Evolutionary conservation across 1,140 invertebrate genomes (phyloP).

Genomic region (Periplaneta americana): DNA sequence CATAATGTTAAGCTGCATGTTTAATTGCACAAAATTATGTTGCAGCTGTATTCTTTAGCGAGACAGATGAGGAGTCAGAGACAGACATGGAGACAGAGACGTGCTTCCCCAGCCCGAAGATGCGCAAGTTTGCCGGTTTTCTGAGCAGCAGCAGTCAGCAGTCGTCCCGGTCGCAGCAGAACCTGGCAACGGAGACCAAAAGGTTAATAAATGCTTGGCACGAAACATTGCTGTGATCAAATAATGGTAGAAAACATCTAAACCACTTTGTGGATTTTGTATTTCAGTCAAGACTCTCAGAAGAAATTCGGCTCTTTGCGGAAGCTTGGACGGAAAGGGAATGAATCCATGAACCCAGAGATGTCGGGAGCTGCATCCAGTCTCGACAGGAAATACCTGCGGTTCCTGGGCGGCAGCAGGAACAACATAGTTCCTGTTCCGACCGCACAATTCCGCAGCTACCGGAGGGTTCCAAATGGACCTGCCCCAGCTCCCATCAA

Average conservation of each 20-base stretch:
- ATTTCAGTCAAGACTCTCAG: constrained; percentile 13
- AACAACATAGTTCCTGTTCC: constrained; percentile 62
- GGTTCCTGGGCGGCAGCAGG: constrained; percentile 47
- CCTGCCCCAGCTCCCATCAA: not conserved
- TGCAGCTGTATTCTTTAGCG: constrained; percentile 61
- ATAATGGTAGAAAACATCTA: not conserved
- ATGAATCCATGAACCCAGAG: constrained; percentile 25
- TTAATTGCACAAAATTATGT: no score
- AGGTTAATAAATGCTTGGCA: not conserved
- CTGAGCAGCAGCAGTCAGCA: constrained; percentile 8
- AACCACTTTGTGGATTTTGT: not conserved
- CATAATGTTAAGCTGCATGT: no score
- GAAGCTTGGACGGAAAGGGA: constrained; percentile 48
- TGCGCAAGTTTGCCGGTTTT: constrained; percentile 25
- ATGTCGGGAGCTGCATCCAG: constrained; percentile 46
- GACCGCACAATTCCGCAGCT: constrained; percentile 70
- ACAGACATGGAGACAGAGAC: constrained; percentile 44
- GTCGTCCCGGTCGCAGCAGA: constrained; percentile 10
- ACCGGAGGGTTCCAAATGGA: constrained; percentile 49
- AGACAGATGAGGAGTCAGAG: constrained; percentile 61
- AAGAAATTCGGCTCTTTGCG: constrained; percentile 61
- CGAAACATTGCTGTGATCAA: not conserved
- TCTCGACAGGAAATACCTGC: constrained; percentile 65
- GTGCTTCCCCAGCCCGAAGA: constrained; percentile 26
- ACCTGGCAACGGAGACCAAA: constrained; percentile 12